phyloP scores from a whole-genome alignment of 2,888 invertebrate genomes.

The Horisme vitalbata region DNA sequence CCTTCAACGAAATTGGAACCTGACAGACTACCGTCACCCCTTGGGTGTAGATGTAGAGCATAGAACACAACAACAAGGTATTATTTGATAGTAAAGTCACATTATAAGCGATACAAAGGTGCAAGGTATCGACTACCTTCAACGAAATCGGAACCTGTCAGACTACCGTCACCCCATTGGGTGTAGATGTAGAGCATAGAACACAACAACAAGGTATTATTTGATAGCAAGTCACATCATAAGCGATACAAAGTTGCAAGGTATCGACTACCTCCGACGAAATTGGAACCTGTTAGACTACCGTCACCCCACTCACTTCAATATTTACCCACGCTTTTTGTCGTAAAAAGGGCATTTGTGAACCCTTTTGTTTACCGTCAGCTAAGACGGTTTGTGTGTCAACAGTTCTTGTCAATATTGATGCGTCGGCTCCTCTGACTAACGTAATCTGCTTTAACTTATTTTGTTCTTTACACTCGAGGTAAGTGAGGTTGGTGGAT shows the following conservation, averaged over 20 bases:
- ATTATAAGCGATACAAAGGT: too few relatives aligned
- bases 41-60: too few relatives aligned
- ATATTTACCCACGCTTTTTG: conserved; percentile 76
- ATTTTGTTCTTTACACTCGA: conserved; percentile 56
- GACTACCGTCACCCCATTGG: too few relatives aligned
- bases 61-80: too few relatives aligned
- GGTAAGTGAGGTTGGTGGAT: conserved; percentile 50
- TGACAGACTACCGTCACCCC: too few relatives aligned
- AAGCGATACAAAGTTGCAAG: neutral
- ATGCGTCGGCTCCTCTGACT: conserved; percentile 66
- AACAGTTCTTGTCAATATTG: conserved; percentile 74
- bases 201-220: too few relatives aligned
- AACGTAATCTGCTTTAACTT: conserved; percentile 64
- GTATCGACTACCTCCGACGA: neutral
- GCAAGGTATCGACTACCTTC: too few relatives aligned
- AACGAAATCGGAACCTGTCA: too few relatives aligned
- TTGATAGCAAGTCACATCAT: too few relatives aligned
- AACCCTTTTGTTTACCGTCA: conserved; percentile 77
- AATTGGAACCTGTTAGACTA: conserved; percentile 11
- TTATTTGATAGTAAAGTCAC: too few relatives aligned
- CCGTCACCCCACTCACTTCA: conserved; percentile 37
- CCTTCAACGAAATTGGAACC: too few relatives aligned
- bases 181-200: too few relatives aligned
- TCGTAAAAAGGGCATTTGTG: conserved; percentile 81
- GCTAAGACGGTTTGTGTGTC: conserved; percentile 81